These are phyloP conservation scores for Psix sp. DNA, from an alignment of 1,140 invertebrate genomes.

Conservation along the genomic window DNA sequence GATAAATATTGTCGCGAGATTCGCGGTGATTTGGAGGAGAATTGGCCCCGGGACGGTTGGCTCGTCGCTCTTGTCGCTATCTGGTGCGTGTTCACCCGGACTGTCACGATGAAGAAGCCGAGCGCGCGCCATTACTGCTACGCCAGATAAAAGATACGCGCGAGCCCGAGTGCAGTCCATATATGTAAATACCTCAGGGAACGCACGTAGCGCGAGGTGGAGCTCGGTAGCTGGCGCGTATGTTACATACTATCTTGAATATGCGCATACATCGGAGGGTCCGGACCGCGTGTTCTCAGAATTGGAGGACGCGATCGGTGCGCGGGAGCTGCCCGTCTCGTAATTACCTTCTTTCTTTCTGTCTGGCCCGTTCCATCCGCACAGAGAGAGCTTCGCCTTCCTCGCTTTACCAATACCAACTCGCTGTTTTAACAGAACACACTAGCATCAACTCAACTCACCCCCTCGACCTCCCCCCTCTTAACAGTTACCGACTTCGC, in stretches of 20 bases:
- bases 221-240: constrained; percentile 71
- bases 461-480: constrained; percentile 10
- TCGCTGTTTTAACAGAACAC: no score
- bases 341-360: constrained; percentile 72
- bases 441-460: constrained; percentile 19
- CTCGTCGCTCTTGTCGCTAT: constrained; percentile 51
- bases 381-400: constrained; percentile 28
- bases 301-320: constrained; percentile 71
- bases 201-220: constrained; percentile 67
- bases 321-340: constrained; percentile 74
- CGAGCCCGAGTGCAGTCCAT: constrained; percentile 63
- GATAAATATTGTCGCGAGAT: constrained; percentile 27
- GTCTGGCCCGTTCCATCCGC: constrained; percentile 45
- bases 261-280: constrained; percentile 74
- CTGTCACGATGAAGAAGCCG: constrained; percentile 58
- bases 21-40: constrained; percentile 30
- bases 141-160: constrained; percentile 61
- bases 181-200: constrained; percentile 76
- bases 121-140: constrained; percentile 60
- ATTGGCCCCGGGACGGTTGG: constrained; percentile 18
- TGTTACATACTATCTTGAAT: constrained; percentile 78
- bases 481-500: constrained; percentile 34
- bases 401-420: constrained; percentile 28
- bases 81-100: constrained; percentile 57
- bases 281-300: constrained; percentile 71